Conservation (phyloP, 1,140 invertebrate species). For the Drusus annulatus region DNA sequence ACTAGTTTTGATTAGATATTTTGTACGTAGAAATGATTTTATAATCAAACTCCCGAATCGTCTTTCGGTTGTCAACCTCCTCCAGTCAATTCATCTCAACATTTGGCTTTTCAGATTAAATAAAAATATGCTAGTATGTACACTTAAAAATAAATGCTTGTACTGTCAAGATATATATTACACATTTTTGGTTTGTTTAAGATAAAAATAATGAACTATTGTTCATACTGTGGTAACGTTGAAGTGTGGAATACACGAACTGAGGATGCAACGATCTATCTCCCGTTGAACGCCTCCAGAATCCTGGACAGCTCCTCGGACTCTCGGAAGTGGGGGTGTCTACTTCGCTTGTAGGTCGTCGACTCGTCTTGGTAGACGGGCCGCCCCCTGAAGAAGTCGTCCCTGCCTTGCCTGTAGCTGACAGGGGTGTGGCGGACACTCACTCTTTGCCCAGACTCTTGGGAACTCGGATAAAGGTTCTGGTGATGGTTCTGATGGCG, state of each 20-base stretch:
- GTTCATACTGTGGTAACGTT: constrained; percentile 56
- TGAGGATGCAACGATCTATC: constrained; percentile 36
- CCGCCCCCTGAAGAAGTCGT: constrained; percentile 28
- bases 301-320: constrained; percentile 25
- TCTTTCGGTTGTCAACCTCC: constrained; percentile 1
- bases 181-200: constrained; percentile 57
- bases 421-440: constrained; percentile 49
- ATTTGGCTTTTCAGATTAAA: constrained; percentile 42
- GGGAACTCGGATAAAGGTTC: constrained; percentile 38
- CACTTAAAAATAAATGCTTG: constrained; percentile 59
- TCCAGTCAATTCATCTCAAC: constrained; percentile 19
- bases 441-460: constrained; percentile 44
- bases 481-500: constrained; percentile 41
- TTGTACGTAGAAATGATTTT: constrained; percentile 10
- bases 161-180: constrained; percentile 56
- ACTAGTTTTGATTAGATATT: constrained; percentile 19
- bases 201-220: constrained; percentile 53
- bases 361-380: constrained; percentile 49
- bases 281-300: constrained; percentile 34
- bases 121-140: constrained; percentile 50
- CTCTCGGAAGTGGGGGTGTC: constrained; percentile 55
- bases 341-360: constrained; percentile 45
- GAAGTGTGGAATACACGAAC: constrained; percentile 26
- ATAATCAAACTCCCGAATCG: not conserved
- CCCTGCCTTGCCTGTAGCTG: constrained; percentile 49